These are phyloP conservation scores for Aphidius gifuensis DNA, from an alignment of 1,140 invertebrate species.

Conservation along the genomic window DNA sequence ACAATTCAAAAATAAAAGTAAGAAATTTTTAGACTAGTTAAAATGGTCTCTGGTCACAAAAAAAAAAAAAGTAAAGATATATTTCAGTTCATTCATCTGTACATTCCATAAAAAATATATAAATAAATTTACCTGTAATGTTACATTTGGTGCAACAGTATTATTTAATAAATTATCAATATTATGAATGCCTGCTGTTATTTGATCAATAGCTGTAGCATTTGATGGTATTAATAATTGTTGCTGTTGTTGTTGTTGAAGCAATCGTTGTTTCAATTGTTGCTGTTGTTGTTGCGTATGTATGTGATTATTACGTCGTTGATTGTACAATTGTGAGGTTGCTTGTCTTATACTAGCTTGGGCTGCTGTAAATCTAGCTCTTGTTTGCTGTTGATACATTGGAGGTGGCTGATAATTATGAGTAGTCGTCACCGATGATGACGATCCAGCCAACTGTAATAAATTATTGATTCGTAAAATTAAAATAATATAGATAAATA, in stretches of 20 bases:
- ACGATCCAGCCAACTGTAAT: constrained; percentile 42
- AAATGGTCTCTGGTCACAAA: too few species aligned
- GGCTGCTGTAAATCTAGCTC: constrained; percentile 44
- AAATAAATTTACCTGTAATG: constrained; percentile 57
- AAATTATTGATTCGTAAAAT: constrained; percentile 15
- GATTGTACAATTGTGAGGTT: constrained; percentile 38
- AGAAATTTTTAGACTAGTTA: not conserved
- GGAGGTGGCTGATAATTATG: constrained; percentile 55
- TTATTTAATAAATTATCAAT: constrained; percentile 76
- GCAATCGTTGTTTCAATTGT: constrained; percentile 47
- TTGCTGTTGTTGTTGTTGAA: constrained; percentile 69
- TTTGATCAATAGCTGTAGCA: constrained; percentile 61
- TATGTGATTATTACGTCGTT: constrained; percentile 43
- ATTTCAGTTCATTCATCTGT: too few species aligned
- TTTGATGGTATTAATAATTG: constrained; percentile 66
- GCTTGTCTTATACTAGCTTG: constrained; percentile 44
- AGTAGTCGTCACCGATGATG: constrained; percentile 47
- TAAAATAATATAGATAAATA: constrained; percentile 12
- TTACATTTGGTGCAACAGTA: constrained; percentile 78
- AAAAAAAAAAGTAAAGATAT: too few species aligned
- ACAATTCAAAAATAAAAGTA: constrained; percentile 4
- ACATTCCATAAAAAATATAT: not conserved
- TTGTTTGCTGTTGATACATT: constrained; percentile 52
- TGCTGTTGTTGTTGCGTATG: constrained; percentile 51
- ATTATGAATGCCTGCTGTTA: constrained; percentile 66